These are phyloP conservation scores for Rhinichthys klamathensis DNA, from an alignment of 2,113 vertebrate genomes.

Conservation along the genomic window DNA sequence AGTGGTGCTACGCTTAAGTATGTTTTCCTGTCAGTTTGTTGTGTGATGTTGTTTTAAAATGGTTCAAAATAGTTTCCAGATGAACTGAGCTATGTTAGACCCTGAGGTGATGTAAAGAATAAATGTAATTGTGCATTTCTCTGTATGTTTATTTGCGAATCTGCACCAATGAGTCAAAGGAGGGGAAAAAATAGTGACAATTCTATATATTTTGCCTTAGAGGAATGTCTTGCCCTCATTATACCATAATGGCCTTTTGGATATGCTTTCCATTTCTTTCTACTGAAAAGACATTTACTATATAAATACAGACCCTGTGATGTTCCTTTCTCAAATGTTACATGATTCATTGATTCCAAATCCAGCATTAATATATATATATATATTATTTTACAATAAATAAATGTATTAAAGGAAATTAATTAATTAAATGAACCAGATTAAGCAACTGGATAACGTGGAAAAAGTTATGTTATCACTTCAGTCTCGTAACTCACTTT, in stretches of 20 bases:
- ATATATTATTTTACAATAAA: too few relatives aligned
- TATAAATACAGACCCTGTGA: not conserved
- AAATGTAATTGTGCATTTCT: constrained; percentile 36
- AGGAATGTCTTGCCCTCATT: constrained; percentile 24
- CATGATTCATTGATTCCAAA: too few relatives aligned
- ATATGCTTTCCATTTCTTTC: constrained; percentile 21
- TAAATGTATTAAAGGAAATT: too few relatives aligned
- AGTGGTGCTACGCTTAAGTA: constrained; percentile 44
- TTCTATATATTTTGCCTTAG: constrained; percentile 23
- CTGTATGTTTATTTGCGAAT: constrained; percentile 42
- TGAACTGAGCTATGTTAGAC: constrained; percentile 59
- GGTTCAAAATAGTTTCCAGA: constrained; percentile 45
- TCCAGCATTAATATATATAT: too few relatives aligned
- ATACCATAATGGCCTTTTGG: not conserved
- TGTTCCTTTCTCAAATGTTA: too few relatives aligned
- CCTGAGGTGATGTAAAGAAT: constrained; percentile 55
- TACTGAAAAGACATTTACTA: not conserved
- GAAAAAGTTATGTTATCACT: not conserved
- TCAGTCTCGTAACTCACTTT: not conserved
- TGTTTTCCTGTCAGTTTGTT: constrained; percentile 51
- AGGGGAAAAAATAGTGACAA: not conserved
- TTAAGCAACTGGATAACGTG: not conserved
- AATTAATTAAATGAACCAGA: too few relatives aligned
- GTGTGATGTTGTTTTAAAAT: constrained; percentile 47
- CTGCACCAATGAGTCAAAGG: constrained; percentile 10